phyloP scores from a whole-genome alignment of 2,797 vertebrate species.

The Cyprinella venusta region DNA sequence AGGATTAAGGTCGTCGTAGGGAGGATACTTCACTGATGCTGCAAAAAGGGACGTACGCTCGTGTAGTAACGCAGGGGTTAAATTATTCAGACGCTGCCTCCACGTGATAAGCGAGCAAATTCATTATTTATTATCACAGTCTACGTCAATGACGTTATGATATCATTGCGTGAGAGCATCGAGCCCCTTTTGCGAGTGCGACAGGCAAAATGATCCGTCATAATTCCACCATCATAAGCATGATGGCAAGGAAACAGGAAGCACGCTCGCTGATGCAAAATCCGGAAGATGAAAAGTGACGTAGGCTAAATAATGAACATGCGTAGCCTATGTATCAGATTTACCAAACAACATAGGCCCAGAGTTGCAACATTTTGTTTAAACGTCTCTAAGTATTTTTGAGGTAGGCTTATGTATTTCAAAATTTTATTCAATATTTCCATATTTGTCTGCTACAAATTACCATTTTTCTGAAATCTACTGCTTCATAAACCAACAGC shows the following conservation, averaged over 20 bases:
- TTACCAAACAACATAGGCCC: background rate
- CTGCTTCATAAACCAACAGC: background rate
- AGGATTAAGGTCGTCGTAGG: constrained; percentile 18
- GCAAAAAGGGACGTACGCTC: constrained; percentile 49
- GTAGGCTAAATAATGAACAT: background rate
- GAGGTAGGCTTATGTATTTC: background rate
- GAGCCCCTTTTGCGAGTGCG: constrained; percentile 32
- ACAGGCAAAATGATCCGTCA: constrained; percentile 23
- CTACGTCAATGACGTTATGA: constrained; percentile 58
- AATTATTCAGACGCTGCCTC: constrained; percentile 74
- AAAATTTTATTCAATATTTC: background rate
- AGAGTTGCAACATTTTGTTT: background rate
- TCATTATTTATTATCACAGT: constrained; percentile 66
- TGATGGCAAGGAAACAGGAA: constrained; percentile 26
- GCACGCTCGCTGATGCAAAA: background rate
- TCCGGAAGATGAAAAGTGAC: constrained; percentile 22
- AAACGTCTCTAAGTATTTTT: background rate
- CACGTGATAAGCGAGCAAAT: constrained; percentile 70
- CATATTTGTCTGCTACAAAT: background rate
- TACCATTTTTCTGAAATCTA: background rate
- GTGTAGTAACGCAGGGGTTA: constrained; percentile 74
- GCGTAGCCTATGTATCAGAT: constrained; percentile 7
- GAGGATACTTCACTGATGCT: constrained; percentile 51
- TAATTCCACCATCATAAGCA: background rate
- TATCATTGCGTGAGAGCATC: constrained; percentile 39